Evolutionary conservation across 2,888 invertebrate genomes (phyloP).

Genomic region (Diogma glabrata): DNA sequence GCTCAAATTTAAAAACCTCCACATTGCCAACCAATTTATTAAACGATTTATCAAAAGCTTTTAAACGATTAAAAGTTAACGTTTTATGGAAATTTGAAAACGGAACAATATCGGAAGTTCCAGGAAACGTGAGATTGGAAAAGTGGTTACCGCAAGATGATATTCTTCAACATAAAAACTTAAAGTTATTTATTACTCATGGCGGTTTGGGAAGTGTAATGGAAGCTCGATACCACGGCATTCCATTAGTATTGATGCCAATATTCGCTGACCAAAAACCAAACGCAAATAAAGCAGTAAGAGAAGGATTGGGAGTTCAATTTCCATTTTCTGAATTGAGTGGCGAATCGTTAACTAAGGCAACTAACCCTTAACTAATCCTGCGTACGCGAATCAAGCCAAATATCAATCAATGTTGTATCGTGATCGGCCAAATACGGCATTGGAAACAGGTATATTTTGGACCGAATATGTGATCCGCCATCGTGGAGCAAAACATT

Average conservation of each 20-base stretch:
- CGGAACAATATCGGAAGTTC: background rate
- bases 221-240: background rate
- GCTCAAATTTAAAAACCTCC: background rate
- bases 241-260: background rate
- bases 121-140: constrained; percentile 2
- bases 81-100: background rate
- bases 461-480: constrained; percentile 2
- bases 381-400: constrained; percentile 21
- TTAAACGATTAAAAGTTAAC: background rate
- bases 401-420: background rate
- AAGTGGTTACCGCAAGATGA: constrained; percentile 13
- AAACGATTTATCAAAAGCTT: background rate
- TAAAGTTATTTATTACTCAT: background rate
- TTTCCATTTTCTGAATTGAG: constrained; percentile 22
- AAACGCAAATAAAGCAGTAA: constrained; percentile 25
- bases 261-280: constrained; percentile 28
- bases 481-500: background rate
- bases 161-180: background rate
- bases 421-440: background rate
- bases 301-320: constrained; percentile 25
- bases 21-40: background rate
- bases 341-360: constrained; percentile 18
- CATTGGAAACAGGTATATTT: background rate
- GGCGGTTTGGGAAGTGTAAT: background rate
- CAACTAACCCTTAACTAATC: constrained; percentile 25